A percentile compares a stretch with the other conserved stretches of the same genome.
Conservation (phyloP, 2,797 vertebrate genomes). For the Apogon talboti region DNA sequence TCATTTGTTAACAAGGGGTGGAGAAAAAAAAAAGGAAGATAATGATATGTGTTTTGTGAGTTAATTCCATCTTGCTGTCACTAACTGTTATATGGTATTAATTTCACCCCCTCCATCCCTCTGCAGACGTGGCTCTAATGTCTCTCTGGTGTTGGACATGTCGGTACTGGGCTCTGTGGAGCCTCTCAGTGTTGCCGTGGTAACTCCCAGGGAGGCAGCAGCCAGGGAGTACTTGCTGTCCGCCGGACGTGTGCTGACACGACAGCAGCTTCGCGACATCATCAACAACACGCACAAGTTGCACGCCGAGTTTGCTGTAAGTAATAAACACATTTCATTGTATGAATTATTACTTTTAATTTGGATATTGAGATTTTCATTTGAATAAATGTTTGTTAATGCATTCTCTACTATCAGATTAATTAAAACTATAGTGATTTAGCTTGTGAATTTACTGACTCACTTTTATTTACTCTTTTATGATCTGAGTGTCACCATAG, state of each 20-base stretch:
- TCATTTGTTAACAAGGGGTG: too few species aligned
- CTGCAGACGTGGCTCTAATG: conserved; percentile 94
- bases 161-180: conserved; percentile 89
- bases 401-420: too few species aligned
- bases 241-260: conserved; percentile 86
- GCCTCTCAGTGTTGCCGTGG: conserved; percentile 84
- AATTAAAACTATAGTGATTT: too few species aligned
- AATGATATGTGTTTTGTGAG: too few species aligned
- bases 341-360: too few species aligned
- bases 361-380: too few species aligned
- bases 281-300: conserved; percentile 88
- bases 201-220: conserved; percentile 89
- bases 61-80: too few species aligned
- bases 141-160: conserved; percentile 96
- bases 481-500: too few species aligned
- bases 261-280: conserved; percentile 86
- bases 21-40: too few species aligned
- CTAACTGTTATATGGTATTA: background rate
- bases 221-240: conserved; percentile 91
- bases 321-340: conserved; percentile 12
- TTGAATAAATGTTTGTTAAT: too few species aligned
- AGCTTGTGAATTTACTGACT: too few species aligned
- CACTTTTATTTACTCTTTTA: too few species aligned
- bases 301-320: conserved; percentile 94
- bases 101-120: background rate